These are phyloP conservation scores for Corynorhinus townsendii DNA, from an alignment of 2,113 vertebrate genomes.

Conservation along the genomic window DNA sequence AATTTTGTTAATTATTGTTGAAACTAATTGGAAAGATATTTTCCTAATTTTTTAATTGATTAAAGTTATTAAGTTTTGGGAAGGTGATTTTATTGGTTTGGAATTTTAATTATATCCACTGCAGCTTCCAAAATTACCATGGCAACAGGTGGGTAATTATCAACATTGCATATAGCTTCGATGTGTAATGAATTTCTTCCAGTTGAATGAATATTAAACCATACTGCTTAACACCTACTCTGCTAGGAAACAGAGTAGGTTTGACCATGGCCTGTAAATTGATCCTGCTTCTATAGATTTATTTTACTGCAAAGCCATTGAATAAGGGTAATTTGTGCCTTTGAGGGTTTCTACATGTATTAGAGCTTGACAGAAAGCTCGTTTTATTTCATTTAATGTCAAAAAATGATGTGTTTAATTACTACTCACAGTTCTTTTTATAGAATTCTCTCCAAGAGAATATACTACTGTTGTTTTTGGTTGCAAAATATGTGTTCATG, in stretches of 20 bases:
- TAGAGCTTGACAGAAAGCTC: slow-evolving; percentile 48
- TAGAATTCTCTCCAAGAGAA: neutral
- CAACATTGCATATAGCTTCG: slow-evolving; percentile 49
- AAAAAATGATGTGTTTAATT: slow-evolving; percentile 50
- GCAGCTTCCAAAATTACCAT: slow-evolving; percentile 56
- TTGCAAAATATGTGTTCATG: slow-evolving; percentile 19
- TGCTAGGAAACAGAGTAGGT: slow-evolving; percentile 50
- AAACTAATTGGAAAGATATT: slow-evolving; percentile 22
- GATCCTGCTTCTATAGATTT: slow-evolving; percentile 59
- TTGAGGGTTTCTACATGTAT: slow-evolving; percentile 60
- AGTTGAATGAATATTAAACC: slow-evolving; percentile 69
- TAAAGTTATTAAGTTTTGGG: slow-evolving; percentile 40
- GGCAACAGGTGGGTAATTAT: slow-evolving; percentile 73
- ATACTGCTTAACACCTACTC: slow-evolving; percentile 59
- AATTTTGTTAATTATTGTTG: neutral
- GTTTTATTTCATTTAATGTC: slow-evolving; percentile 58
- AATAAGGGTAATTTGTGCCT: slow-evolving; percentile 68
- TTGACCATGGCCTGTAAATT: slow-evolving; percentile 60
- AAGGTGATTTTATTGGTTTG: slow-evolving; percentile 26
- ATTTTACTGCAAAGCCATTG: slow-evolving; percentile 58
- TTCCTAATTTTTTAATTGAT: slow-evolving; percentile 37
- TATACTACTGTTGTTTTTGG: neutral
- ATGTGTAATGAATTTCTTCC: slow-evolving; percentile 64
- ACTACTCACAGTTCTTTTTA: neutral
- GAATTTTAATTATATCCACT: slow-evolving; percentile 42